These are phyloP conservation scores for Tadarida brasiliensis DNA, from an alignment of 2,797 vertebrate genomes.

Conservation along the genomic window DNA sequence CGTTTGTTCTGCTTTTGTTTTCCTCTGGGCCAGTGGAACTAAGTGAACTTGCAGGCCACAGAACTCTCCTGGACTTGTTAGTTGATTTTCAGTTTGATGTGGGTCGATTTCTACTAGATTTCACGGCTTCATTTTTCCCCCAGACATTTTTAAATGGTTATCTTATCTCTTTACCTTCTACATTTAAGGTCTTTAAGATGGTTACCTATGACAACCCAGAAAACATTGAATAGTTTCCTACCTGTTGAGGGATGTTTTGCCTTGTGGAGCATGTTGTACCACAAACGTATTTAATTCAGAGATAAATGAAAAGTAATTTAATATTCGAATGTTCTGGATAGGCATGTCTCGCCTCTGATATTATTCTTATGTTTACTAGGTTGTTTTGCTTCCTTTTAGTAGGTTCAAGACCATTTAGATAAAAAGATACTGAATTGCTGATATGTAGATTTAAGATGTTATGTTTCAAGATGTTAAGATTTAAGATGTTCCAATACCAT, in stretches of 20 bases:
- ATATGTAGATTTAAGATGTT: neutral
- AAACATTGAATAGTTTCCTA: constrained; percentile 30
- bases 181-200: constrained; percentile 10
- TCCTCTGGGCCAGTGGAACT: neutral
- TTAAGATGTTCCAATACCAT: neutral
- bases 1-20: constrained; percentile 10
- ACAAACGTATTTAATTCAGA: constrained; percentile 46
- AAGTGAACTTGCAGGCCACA: neutral
- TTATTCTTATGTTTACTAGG: neutral
- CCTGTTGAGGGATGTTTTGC: neutral
- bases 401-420: neutral
- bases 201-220: neutral
- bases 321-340: constrained; percentile 30
- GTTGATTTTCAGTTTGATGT: neutral
- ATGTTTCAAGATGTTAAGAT: neutral
- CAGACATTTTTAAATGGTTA: neutral
- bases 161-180: constrained; percentile 31
- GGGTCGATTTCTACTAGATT: neutral
- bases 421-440: neutral
- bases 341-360: neutral
- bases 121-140: neutral
- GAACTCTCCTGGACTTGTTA: neutral
- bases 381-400: neutral
- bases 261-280: neutral
- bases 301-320: constrained; percentile 58